Conservation (phyloP, 2,888 invertebrate species). For the Perizoma affinitatum region DNA sequence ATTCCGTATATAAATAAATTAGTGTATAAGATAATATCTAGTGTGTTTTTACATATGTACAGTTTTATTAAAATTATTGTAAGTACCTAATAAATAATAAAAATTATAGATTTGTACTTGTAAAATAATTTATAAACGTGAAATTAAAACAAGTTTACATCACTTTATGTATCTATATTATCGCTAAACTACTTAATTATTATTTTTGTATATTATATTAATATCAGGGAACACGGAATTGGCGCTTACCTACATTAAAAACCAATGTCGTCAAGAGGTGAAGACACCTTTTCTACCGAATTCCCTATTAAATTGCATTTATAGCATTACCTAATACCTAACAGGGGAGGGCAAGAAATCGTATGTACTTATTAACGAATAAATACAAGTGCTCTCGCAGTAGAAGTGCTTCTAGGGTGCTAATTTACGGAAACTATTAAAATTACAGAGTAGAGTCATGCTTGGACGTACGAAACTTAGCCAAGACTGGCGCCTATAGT, state of each 20-base stretch:
- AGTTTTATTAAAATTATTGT: constrained; percentile 71
- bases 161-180: constrained; percentile 66
- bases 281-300: background rate
- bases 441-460: constrained; percentile 7
- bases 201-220: constrained; percentile 76
- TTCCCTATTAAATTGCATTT: background rate
- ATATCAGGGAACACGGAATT: constrained; percentile 52
- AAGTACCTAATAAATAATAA: constrained; percentile 69
- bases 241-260: constrained; percentile 41
- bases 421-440: constrained; percentile 20
- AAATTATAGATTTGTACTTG: constrained; percentile 79
- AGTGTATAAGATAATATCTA: constrained; percentile 77
- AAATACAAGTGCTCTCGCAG: constrained; percentile 10
- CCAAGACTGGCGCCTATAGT: constrained; percentile 1
- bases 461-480: constrained; percentile 20
- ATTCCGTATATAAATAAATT: constrained; percentile 78
- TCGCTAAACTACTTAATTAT: constrained; percentile 77
- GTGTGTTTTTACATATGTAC: constrained; percentile 82
- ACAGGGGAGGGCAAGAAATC: constrained; percentile 2
- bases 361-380: constrained; percentile 4
- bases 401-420: constrained; percentile 16
- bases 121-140: constrained; percentile 68
- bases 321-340: background rate
- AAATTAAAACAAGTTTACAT: constrained; percentile 66
- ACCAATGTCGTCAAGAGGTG: background rate